Base-by-base conservation (phyloP, 2,797 vertebrate species). In the Rhodeus uyekii region DNA sequence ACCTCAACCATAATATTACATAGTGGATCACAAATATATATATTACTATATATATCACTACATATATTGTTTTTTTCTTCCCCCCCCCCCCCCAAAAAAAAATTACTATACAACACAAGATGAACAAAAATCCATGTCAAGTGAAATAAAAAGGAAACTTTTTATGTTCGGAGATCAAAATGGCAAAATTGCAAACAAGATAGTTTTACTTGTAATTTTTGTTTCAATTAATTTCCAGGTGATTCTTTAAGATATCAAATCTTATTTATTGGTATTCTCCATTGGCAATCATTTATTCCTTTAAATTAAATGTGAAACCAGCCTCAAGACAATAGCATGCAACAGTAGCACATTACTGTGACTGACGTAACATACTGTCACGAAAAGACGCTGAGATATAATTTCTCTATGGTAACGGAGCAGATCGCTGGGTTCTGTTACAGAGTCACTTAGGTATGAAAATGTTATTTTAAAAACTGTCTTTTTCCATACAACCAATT, bases 401-500 rank as follows among this genome's bases (percentile, higher is more conserved):
- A 67, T 81, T 85, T 76, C 84, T 76, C 84, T 84, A 85, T 82
- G 78, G 74, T 81, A 73, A 88, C 83, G 18, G 53, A 32, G 27
- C 42, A 68, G 60, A 53, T 46, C 38, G 19, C 38, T 44, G 27
- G 74, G 82, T 73, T 84, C 48, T 7, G 50, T 84, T 83, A 83
- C 78, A 3, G 16, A 75, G 78, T 60, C 81, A 80, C 76, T 81
- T 87, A 81, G 75, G 64, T 72, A 87, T 76, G 78, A 84, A 85
- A 85, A 87, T 87, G 82, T 39, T 60, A 76, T 81, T 83, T 79
- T 64, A 58, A 68, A 64, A 85, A 83, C 19, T 5, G 44, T 75
- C 24, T 9, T 77, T 60, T 8, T 10, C 63, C 48, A 27, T 24
- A 38, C 69, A 79, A 76, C 60, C 71, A 46, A 84, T 86, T 58